Evolutionary conservation across 2,113 vertebrate species (phyloP).

Genomic region (Pandion haliaetus): DNA sequence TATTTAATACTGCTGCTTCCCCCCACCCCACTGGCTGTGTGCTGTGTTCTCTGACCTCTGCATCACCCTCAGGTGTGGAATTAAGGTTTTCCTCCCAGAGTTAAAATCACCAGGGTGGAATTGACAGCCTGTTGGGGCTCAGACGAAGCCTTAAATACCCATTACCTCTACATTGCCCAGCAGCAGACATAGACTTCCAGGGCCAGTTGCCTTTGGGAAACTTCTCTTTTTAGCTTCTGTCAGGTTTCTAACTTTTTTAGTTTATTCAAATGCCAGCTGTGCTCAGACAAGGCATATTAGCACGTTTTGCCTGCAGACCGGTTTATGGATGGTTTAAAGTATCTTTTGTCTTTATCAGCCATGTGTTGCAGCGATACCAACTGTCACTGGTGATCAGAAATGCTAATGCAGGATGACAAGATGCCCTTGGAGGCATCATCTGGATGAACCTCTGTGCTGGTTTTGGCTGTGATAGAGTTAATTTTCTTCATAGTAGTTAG

Average conservation of each 20-base stretch:
- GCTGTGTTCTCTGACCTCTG: background rate
- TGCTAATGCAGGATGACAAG: background rate
- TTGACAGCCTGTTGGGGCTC: background rate
- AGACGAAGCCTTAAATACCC: background rate
- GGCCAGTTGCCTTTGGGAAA: background rate
- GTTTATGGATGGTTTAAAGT: background rate
- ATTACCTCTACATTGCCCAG: background rate
- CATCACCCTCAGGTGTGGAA: background rate
- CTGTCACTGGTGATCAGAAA: background rate
- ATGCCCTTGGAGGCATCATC: background rate
- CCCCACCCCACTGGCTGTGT: too few species aligned
- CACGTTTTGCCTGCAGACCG: background rate
- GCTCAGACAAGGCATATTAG: background rate
- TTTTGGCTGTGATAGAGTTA: background rate
- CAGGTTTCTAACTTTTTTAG: background rate
- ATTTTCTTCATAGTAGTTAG: background rate
- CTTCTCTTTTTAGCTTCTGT: background rate
- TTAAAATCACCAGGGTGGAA: background rate
- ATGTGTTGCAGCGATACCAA: accelerated
- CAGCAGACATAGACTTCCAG: background rate
- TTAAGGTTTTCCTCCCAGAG: background rate
- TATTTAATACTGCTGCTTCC: background rate
- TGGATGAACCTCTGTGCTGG: background rate
- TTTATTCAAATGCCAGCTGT: background rate
- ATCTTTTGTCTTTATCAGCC: background rate